Conservation (phyloP, 1,140 invertebrate species). For the Leucophenga varia region DNA sequence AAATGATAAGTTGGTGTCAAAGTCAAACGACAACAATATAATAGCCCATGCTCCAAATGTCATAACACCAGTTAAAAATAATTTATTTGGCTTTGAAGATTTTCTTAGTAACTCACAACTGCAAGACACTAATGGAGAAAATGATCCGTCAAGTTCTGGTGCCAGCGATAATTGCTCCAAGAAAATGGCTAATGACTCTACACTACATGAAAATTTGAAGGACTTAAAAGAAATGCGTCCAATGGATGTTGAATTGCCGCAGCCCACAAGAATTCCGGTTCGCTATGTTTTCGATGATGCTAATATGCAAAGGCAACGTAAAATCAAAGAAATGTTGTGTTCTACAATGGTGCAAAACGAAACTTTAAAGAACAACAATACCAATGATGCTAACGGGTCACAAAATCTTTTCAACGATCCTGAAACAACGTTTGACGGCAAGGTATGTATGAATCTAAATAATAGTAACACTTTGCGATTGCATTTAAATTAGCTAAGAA, state of each 20-base stretch:
- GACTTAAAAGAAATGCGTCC: conserved; percentile 29
- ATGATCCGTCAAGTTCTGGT: too few species aligned
- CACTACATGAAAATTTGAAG: conserved; percentile 29
- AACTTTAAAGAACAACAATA: conserved; percentile 3
- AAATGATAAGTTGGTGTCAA: too few species aligned
- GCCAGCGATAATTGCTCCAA: too few species aligned
- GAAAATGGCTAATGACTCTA: too few species aligned
- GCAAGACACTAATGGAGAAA: too few species aligned
- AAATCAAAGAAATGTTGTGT: conserved; percentile 38
- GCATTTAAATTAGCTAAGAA: too few species aligned
- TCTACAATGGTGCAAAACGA: conserved; percentile 34
- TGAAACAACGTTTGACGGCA: conserved; percentile 37
- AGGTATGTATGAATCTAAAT: conserved; percentile 17
- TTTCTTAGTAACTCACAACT: conserved; percentile 1
- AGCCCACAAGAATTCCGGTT: conserved; percentile 4
- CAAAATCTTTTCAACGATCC: conserved; percentile 26
- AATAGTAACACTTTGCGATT: too few species aligned
- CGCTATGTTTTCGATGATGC: conserved; percentile 14
- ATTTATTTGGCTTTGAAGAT: conserved; percentile 26
- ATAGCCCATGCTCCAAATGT: too few species aligned
- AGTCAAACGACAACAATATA: too few species aligned
- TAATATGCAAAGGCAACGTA: conserved; percentile 17
- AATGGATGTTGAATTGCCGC: conserved; percentile 15
- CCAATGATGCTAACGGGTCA: conserved; percentile 15
- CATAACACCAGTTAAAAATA: background rate